These are phyloP conservation scores for Podilymbus podiceps DNA, from an alignment of 2,113 vertebrate species.

Conservation along the genomic window DNA sequence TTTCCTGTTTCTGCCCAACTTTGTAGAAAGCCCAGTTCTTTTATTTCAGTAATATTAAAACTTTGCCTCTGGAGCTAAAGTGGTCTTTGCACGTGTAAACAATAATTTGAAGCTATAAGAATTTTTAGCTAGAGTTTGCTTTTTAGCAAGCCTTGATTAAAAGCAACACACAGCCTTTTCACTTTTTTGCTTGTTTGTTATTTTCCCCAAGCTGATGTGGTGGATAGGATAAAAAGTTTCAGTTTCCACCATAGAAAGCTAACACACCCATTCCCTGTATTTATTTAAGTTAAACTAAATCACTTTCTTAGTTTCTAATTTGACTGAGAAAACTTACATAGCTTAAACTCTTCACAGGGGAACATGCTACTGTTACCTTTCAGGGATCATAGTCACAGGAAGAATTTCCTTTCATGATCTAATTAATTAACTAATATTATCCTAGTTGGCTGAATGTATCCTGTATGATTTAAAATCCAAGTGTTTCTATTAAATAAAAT, in stretches of 20 bases:
- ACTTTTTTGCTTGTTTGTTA: background rate
- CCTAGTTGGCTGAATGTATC: background rate
- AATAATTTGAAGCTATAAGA: background rate
- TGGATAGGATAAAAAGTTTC: background rate
- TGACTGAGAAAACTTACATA: background rate
- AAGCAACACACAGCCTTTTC: fast-evolving
- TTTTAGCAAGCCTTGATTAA: background rate
- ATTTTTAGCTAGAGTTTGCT: background rate
- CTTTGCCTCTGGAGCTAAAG: background rate
- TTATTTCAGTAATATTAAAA: background rate
- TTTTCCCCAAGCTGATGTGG: fast-evolving
- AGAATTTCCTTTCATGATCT: background rate
- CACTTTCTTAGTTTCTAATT: background rate
- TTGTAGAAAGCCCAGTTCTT: background rate
- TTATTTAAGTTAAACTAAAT: background rate
- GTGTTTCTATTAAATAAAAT: background rate
- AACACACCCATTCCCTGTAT: background rate
- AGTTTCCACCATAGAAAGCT: background rate
- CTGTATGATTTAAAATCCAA: background rate
- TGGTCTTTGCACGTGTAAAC: background rate
- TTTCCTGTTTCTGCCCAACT: background rate
- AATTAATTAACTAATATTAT: background rate
- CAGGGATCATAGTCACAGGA: background rate
- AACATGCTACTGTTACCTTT: background rate
- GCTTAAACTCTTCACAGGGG: background rate